Base-by-base conservation (phyloP, 1,140 invertebrate genomes). In the Drosophila paulistorum region DNA sequence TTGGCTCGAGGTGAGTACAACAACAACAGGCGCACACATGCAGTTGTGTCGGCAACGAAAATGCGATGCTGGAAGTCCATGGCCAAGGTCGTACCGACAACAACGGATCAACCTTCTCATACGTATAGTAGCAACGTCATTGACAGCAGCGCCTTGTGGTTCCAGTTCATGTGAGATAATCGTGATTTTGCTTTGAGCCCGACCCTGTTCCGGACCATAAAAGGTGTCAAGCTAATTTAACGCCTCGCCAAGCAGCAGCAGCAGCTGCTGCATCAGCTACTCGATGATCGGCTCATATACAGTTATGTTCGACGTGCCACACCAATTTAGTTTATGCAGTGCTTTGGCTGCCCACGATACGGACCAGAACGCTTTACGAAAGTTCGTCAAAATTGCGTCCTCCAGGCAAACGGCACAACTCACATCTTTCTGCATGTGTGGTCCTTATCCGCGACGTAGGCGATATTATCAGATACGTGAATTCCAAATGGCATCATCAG, bases 1-100 rank as follows among this genome's bases (percentile, higher is more conserved):
- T 92, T 98, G 64, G 93, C 94, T 30, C 93, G 94, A 93, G 96
- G 97, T 97, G 93, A 93, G 93, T 87, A 59, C 48, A 30, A 6
- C 7, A 23, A 17, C 14, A 14, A 67, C 45, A 20, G 23, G 54
- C 17, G 9, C 54, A 41, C 33, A 3, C 2, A 57, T 71, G 58
- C 63, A 76, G 75, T 82, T 58, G 68, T 82, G 10, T 57, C 65
- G 35, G 61, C 65, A n/a, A 59, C 73, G 42, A 54, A 74, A 60
- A n/a, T 82, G 41, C 72, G 17, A 13, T 48, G 67, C 48, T 86
- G 82, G 75, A 73, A 71, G 64, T 59, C 65, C 11, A 68, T 54
- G 39, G 14, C 10, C 55, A 51, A 33, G 42, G 51, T 65, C 11
- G 35, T 57, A 7, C 66, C 48, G 7, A 45, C 6, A 54, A 45